These are phyloP conservation scores for Crossaster papposus DNA, from an alignment of 53 echinoderm and acorn worm genomes.

Conservation along the genomic window DNA sequence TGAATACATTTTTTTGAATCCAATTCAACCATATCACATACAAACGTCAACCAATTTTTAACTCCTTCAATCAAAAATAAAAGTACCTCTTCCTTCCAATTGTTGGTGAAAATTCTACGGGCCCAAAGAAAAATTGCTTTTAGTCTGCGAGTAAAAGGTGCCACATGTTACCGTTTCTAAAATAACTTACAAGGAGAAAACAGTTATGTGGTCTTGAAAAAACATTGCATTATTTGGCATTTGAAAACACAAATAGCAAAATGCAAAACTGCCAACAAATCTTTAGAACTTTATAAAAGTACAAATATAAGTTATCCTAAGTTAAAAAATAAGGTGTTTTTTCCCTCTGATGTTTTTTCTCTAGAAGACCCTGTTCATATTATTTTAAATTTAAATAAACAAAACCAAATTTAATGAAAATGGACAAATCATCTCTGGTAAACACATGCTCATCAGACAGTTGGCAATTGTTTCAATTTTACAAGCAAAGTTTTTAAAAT, in stretches of 20 bases:
- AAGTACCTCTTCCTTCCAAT: no score
- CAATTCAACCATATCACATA: no score
- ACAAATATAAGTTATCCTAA: constrained; percentile 47
- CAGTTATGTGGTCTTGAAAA: background rate
- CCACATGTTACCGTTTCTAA: background rate
- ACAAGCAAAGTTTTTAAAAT: no score
- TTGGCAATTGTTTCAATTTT: no score
- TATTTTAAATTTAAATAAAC: background rate
- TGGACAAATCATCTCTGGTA: no score
- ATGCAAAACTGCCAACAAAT: background rate
- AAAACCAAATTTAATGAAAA: background rate
- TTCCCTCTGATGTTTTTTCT: constrained; percentile 11
- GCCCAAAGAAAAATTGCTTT: no score
- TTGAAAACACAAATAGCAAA: background rate
- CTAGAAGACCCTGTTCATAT: constrained; percentile 19
- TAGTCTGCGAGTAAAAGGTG: no score
- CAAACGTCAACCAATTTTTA: no score
- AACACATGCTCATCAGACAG: no score
- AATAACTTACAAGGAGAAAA: background rate
- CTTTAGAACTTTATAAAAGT: constrained; percentile 42
- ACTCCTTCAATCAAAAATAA: no score
- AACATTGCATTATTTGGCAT: constrained; percentile 46
- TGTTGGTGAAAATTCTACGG: no score
- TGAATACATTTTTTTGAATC: no score
- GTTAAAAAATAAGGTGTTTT: background rate